phyloP scores from a whole-genome alignment of 2,888 invertebrate genomes.

The Tipula helvola region DNA sequence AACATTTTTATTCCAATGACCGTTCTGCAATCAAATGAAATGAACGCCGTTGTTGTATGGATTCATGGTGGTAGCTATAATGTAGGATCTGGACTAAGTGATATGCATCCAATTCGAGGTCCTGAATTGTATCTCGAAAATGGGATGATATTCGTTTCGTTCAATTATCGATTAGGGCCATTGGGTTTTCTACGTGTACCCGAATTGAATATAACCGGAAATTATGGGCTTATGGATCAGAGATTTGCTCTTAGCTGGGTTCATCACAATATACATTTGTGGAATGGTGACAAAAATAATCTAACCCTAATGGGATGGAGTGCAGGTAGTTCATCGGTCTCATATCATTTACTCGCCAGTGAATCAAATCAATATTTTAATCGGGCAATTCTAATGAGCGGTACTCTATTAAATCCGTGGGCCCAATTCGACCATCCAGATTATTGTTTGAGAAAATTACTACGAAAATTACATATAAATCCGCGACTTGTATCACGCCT shows the following conservation, averaged over 20 bases:
- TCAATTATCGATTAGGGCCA: conserved; percentile 31
- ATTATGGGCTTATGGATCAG: conserved; percentile 8
- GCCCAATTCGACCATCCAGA: background rate
- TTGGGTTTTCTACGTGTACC: conserved; percentile 21
- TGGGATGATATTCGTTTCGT: conserved; percentile 14
- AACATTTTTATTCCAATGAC: background rate
- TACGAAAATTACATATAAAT: background rate
- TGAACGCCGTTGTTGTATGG: conserved; percentile 32
- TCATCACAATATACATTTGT: background rate
- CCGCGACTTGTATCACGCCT: background rate
- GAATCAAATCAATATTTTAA: background rate
- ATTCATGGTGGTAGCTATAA: conserved; percentile 32
- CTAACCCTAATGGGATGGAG: conserved; percentile 5
- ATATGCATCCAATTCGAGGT: conserved; percentile 26
- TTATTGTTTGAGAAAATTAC: background rate
- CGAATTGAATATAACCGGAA: background rate
- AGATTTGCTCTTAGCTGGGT: background rate
- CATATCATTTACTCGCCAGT: background rate
- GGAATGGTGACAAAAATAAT: background rate
- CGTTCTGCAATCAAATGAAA: background rate
- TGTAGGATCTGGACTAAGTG: conserved; percentile 23
- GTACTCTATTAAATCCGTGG: background rate
- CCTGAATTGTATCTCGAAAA: background rate
- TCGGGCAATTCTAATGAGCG: background rate
- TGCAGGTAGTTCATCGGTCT: background rate